Conservation (phyloP, 2,797 vertebrate species). For the Sternotherus odoratus region DNA sequence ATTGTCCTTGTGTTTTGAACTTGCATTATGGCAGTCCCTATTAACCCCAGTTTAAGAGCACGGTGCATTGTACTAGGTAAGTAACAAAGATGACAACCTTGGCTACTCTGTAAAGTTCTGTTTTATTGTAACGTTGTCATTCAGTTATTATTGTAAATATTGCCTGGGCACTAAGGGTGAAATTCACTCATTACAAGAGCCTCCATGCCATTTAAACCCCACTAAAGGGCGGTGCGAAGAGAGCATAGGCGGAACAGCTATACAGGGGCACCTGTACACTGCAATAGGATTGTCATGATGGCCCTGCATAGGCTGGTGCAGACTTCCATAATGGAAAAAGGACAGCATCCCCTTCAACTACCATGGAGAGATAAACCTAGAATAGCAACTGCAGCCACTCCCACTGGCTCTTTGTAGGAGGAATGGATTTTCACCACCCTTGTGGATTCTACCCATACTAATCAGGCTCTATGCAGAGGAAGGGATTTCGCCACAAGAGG, state of each 20-base stretch:
- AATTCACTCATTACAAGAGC: not conserved
- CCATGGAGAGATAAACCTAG: not conserved
- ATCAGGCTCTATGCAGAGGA: not conserved
- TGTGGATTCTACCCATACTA: not conserved
- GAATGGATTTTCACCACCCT: not conserved
- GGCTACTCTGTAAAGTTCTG: not conserved
- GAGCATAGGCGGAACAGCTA: not conserved
- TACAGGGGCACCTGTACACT: not conserved
- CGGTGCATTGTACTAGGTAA: not conserved
- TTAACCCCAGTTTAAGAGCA: not conserved
- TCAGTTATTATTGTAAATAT: not conserved
- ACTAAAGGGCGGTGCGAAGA: not conserved
- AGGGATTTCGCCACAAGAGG: not conserved
- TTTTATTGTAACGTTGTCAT: not conserved
- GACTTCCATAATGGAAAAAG: not conserved
- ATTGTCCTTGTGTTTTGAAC: not conserved
- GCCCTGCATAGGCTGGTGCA: constrained; percentile 32
- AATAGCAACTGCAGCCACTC: constrained; percentile 9
- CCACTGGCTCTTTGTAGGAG: not conserved
- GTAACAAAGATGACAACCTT: not conserved
- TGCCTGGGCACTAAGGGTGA: not conserved
- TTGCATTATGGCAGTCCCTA: not conserved
- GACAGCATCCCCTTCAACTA: not conserved
- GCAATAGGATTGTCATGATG: constrained; percentile 44
- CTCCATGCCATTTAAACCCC: not conserved